These are phyloP conservation scores for Scolopax bukidnonensis DNA, from an alignment of 2,797 vertebrate species.

Conservation along the genomic window DNA sequence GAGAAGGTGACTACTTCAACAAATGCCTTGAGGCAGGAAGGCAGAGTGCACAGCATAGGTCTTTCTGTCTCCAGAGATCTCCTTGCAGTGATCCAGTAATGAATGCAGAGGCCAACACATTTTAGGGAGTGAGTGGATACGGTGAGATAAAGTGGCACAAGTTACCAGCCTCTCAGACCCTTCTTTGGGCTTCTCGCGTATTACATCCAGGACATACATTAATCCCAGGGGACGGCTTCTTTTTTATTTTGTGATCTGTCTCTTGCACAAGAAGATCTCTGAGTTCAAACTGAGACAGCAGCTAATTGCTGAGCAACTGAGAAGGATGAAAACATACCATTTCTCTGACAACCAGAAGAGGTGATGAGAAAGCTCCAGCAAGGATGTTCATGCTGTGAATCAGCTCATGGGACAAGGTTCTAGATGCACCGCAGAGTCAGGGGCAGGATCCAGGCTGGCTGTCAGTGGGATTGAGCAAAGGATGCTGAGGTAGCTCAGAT, in stretches of 20 bases:
- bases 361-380: neutral
- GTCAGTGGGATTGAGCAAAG: neutral
- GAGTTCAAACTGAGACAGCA: neutral
- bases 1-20: neutral
- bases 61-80: neutral
- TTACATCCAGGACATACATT: neutral
- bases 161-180: neutral
- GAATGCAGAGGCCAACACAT: neutral
- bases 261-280: neutral
- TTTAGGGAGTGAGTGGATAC: neutral
- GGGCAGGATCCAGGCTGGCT: neutral
- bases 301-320: neutral
- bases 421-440: neutral
- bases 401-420: neutral
- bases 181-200: rapidly evolving
- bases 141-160: neutral
- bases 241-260: neutral
- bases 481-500: neutral
- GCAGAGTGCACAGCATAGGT: neutral
- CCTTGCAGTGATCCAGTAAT: neutral
- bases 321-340: neutral
- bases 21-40: neutral
- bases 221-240: neutral
- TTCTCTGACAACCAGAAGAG: neutral
- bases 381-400: neutral